These are phyloP conservation scores for Laodelphax striatellus DNA, from an alignment of 1,140 invertebrate species.

Conservation along the genomic window DNA sequence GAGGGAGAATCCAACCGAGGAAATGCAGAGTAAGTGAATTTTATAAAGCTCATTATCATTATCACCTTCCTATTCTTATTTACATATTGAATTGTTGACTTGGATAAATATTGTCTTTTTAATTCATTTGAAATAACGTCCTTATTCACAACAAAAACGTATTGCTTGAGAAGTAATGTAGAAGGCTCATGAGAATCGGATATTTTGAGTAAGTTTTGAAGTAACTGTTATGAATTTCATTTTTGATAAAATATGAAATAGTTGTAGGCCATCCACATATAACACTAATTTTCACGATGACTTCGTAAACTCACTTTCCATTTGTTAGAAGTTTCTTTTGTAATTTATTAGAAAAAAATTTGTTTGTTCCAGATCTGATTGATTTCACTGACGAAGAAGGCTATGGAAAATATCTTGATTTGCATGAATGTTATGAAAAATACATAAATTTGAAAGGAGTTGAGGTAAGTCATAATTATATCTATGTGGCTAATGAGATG, in stretches of 20 bases:
- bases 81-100: no score
- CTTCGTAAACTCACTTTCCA: no score
- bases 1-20: constrained; percentile 76
- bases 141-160: no score
- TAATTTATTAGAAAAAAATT: background rate
- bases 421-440: constrained; percentile 94
- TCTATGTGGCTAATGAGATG: no score
- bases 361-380: constrained; percentile 53
- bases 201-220: no score
- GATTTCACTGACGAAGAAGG: constrained; percentile 99
- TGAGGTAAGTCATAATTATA: constrained; percentile 44
- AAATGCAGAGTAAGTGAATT: constrained; percentile 41
- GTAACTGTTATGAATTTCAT: no score
- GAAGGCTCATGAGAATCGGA: no score
- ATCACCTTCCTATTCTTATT: background rate
- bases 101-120: no score
- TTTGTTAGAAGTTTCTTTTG: background rate
- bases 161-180: constrained; percentile 65
- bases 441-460: constrained; percentile 96
- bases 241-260: no score
- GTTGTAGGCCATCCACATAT: no score
- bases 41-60: constrained; percentile 5
- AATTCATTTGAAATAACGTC: no score
- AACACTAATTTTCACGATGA: no score
- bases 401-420: constrained; percentile 96